Evolutionary conservation across 64 coral and sea anemone genomes (phyloP).

Genomic region (Trachythela sp.): DNA sequence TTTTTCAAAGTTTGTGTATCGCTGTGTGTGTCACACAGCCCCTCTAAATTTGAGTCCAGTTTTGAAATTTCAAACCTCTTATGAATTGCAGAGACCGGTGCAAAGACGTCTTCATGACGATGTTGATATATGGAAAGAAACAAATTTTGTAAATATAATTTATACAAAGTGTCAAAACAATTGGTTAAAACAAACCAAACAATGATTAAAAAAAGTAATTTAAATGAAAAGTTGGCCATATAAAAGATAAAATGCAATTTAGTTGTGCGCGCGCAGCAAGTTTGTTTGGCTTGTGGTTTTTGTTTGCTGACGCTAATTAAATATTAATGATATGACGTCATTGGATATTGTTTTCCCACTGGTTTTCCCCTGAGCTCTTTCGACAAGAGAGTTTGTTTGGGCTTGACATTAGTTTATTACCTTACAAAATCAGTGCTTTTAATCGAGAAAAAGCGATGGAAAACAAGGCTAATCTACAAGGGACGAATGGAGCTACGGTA

Average conservation of each 20-base stretch:
- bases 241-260: not conserved
- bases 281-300: not conserved
- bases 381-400: not conserved
- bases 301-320: slow-evolving; percentile 24
- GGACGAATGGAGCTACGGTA: not conserved
- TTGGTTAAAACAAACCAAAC: not conserved
- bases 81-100: not conserved
- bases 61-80: not conserved
- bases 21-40: no score
- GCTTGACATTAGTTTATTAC: not conserved
- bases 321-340: slow-evolving; percentile 10
- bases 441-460: not conserved
- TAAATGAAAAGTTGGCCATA: not conserved
- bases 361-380: not conserved
- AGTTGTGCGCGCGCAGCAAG: not conserved
- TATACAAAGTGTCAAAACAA: not conserved
- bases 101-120: not conserved
- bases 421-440: not conserved
- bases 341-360: not conserved
- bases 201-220: not conserved
- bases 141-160: not conserved
- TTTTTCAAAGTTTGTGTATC: no score
- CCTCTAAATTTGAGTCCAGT: not conserved
- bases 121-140: not conserved
- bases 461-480: not conserved